These are phyloP conservation scores for Thelaira solivaga DNA, from an alignment of 2,888 invertebrate species.

Conservation along the genomic window DNA sequence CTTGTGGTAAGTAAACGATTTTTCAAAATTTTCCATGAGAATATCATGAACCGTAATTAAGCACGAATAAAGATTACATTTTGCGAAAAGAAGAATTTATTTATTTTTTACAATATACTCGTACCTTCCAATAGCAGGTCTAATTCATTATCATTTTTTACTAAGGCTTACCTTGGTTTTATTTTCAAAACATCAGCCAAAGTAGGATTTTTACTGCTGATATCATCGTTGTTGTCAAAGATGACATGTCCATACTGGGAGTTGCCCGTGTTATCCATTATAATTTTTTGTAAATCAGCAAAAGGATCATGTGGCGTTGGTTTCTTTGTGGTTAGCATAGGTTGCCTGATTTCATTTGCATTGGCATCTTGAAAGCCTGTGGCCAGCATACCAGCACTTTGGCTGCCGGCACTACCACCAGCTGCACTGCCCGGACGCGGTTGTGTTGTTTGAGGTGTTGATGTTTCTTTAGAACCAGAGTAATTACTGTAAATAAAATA, in stretches of 20 bases:
- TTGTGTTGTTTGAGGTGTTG: constrained; percentile 71
- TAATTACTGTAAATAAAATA: constrained; percentile 71
- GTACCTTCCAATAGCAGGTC: too few species aligned
- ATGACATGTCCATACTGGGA: constrained; percentile 75
- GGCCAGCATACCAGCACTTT: constrained; percentile 67
- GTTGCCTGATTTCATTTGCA: constrained; percentile 65
- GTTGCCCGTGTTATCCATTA: constrained; percentile 67
- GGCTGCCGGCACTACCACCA: constrained; percentile 67
- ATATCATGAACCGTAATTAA: too few species aligned
- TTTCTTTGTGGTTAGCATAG: constrained; percentile 69
- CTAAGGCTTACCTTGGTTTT: constrained; percentile 76
- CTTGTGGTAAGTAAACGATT: too few species aligned
- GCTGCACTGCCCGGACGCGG: constrained; percentile 63
- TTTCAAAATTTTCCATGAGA: too few species aligned
- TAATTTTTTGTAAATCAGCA: constrained; percentile 69
- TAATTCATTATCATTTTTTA: too few species aligned
- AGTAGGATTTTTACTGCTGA: constrained; percentile 81
- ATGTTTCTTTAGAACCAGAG: constrained; percentile 76
- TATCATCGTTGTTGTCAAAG: constrained; percentile 77
- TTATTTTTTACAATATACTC: too few species aligned
- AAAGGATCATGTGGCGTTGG: constrained; percentile 74
- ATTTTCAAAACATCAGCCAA: constrained; percentile 83
- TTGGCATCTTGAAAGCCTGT: constrained; percentile 65
- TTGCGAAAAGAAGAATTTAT: too few species aligned
- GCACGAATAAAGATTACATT: too few species aligned